A percentile compares a stretch with the other conserved stretches of the same genome.
phyloP scores from a whole-genome alignment of 2,113 vertebrate species.

The Xiphias gladius region DNA sequence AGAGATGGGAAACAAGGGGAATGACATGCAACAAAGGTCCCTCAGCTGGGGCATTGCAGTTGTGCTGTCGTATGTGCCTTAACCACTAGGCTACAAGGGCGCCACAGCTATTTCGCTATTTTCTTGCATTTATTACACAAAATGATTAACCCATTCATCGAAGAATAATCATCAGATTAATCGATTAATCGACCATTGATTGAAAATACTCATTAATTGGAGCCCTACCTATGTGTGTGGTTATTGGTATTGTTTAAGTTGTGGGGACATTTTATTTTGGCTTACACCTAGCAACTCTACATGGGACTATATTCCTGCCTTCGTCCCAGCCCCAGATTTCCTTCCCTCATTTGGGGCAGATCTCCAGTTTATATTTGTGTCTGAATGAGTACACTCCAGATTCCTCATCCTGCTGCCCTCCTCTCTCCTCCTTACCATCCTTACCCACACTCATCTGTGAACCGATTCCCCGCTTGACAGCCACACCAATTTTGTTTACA shows the following conservation, averaged over 20 bases:
- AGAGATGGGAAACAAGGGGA: no score
- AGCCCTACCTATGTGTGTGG: not conserved
- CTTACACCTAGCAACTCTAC: not conserved
- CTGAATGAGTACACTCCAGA: conserved; percentile 18
- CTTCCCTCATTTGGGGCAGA: not conserved
- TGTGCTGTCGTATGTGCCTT: not conserved
- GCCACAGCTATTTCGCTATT: not conserved
- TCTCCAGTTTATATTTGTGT: conserved; percentile 19
- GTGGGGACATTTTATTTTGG: not conserved
- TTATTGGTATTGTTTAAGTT: not conserved
- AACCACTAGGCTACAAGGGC: not conserved
- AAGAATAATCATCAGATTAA: not conserved
- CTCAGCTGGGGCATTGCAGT: not conserved
- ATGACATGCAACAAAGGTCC: no score
- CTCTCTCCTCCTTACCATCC: not conserved
- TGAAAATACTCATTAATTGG: not conserved
- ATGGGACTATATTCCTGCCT: not conserved
- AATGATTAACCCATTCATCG: not conserved
- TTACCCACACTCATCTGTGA: conserved; percentile 27
- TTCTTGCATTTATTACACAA: not conserved
- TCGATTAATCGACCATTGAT: no score
- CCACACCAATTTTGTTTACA: conserved; percentile 57
- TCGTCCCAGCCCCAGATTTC: conserved; percentile 13
- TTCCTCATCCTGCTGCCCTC: conserved; percentile 7
- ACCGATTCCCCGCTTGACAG: conserved; percentile 40